Evolutionary conservation across 1,140 invertebrate species (phyloP).

Genomic region (Drosophila nasuta): DNA sequence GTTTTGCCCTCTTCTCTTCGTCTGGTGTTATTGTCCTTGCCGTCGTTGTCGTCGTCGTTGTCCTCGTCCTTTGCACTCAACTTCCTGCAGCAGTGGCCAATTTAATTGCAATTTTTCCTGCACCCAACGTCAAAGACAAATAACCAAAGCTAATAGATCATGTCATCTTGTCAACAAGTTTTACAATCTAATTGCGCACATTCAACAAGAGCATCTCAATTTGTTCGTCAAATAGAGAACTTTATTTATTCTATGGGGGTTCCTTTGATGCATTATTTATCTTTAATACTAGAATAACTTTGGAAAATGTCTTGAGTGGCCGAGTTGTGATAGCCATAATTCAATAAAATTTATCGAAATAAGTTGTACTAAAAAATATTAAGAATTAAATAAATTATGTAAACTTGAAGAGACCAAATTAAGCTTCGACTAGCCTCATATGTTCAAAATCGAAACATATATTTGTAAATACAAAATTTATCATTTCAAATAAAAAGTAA

Average conservation of each 20-base stretch:
- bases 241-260: neutral
- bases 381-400: too few species aligned
- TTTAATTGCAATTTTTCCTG: constrained; percentile 77
- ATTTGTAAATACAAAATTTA: too few species aligned
- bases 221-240: constrained; percentile 10
- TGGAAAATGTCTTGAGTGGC: too few species aligned
- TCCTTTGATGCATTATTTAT: neutral
- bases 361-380: too few species aligned
- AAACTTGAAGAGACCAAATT: too few species aligned
- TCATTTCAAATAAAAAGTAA: too few species aligned
- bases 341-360: too few species aligned
- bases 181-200: constrained; percentile 66
- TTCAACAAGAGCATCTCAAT: constrained; percentile 47
- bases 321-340: too few species aligned
- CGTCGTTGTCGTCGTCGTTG: constrained; percentile 30
- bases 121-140: constrained; percentile 64
- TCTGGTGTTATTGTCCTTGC: constrained; percentile 20
- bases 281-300: too few species aligned
- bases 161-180: constrained; percentile 78
- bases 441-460: too few species aligned
- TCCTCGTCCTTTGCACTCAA: constrained; percentile 35
- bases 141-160: constrained; percentile 80
- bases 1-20: constrained; percentile 9
- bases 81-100: constrained; percentile 47
- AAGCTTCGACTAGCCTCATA: too few species aligned